Percentiles rank a stretch among this genome's conserved stretches.
Conservation (phyloP, 1,140 invertebrate species). For the Metaphire vulgaris region DNA sequence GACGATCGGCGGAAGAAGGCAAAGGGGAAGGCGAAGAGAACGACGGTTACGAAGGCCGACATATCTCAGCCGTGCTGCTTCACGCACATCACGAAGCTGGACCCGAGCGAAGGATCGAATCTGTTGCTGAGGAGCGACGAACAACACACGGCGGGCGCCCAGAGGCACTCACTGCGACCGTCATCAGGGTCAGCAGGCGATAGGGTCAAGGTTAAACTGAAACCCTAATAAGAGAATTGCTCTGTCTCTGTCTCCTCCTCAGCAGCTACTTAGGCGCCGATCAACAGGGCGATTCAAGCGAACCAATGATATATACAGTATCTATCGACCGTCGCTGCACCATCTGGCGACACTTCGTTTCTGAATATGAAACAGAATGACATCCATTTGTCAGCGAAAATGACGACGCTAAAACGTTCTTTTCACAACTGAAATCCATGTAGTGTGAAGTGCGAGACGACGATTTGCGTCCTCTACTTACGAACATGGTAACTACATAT, state of each 20-base stretch:
- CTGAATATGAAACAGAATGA: too few species aligned
- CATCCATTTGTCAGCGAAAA: too few species aligned
- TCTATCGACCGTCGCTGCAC: too few species aligned
- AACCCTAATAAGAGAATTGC: background rate
- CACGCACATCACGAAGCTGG: conserved; percentile 74
- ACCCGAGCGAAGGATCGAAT: conserved; percentile 57
- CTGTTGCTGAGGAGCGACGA: background rate
- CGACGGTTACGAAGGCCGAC: conserved; percentile 68
- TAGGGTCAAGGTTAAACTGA: background rate
- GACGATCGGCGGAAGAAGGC: conserved; percentile 53
- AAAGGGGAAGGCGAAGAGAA: conserved; percentile 49
- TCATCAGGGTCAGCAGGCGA: background rate
- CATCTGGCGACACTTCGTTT: too few species aligned
- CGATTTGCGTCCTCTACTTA: too few species aligned
- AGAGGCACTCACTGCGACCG: background rate
- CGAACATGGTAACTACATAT: too few species aligned
- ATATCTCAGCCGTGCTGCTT: conserved; percentile 81
- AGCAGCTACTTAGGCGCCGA: too few species aligned
- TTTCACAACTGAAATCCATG: too few species aligned
- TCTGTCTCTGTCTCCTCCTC: background rate
- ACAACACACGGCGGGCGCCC: background rate
- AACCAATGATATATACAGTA: too few species aligned
- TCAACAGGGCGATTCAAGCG: too few species aligned
- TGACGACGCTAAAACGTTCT: too few species aligned
- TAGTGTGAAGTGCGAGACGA: too few species aligned